Conservation (phyloP, 2,888 invertebrate genomes). For the Drosophila mimetica region DNA sequence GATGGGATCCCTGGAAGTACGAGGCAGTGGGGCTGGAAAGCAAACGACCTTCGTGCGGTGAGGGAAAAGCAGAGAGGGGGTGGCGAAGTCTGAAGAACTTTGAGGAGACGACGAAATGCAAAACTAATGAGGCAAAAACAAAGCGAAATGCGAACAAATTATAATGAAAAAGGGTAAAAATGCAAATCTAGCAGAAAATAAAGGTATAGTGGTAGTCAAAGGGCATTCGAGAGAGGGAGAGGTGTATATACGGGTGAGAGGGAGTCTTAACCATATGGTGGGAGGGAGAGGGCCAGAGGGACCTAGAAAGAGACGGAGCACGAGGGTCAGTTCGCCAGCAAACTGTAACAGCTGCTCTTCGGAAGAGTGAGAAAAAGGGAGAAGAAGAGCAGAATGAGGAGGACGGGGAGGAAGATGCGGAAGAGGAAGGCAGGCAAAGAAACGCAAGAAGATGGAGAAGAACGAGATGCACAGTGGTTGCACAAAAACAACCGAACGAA, state of each 20-base stretch:
- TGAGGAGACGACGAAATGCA: neutral
- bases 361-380: conserved; percentile 12
- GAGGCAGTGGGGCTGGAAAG: conserved; percentile 10
- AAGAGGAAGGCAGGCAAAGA: conserved; percentile 15
- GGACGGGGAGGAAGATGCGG: conserved; percentile 1
- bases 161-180: conserved; percentile 17
- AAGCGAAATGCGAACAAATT: conserved; percentile 17
- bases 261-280: neutral
- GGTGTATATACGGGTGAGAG: neutral
- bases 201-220: conserved; percentile 5
- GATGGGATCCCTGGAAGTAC: conserved; percentile 9
- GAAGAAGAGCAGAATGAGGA: conserved; percentile 13
- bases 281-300: conserved; percentile 6
- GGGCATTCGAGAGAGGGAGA: conserved; percentile 17
- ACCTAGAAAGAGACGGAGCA: conserved; percentile 8
- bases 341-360: conserved; percentile 41
- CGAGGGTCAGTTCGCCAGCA: conserved; percentile 24
- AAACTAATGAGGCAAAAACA: conserved; percentile 15
- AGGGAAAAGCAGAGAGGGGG: neutral
- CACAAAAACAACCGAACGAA: neutral
- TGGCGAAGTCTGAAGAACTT: neutral
- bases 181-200: conserved; percentile 21
- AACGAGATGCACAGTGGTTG: conserved; percentile 20
- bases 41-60: conserved; percentile 21
- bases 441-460: conserved; percentile 5